phyloP scores from a whole-genome alignment of 1,140 invertebrate genomes.

The Drosophila ironensis region DNA sequence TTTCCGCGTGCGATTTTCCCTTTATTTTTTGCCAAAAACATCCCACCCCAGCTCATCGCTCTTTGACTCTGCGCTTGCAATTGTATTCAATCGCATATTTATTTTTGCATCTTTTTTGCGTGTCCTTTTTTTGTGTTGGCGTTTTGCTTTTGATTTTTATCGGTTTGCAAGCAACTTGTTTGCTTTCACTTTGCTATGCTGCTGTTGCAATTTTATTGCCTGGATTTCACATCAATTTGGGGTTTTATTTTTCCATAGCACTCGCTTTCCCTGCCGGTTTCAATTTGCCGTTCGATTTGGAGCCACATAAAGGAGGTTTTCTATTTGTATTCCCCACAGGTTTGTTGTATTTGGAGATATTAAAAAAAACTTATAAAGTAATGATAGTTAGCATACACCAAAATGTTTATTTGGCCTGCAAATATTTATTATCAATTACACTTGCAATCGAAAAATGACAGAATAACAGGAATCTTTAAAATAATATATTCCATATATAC shows the following conservation, averaged over 20 bases:
- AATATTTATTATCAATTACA: too few relatives aligned
- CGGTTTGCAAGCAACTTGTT: conserved; percentile 45
- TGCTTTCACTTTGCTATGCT: conserved; percentile 44
- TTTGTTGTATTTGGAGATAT: too few relatives aligned
- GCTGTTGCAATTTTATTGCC: conserved; percentile 40
- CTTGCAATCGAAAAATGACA: too few relatives aligned
- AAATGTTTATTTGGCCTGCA: too few relatives aligned
- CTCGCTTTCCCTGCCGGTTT: conserved; percentile 8
- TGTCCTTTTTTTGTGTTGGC: too few relatives aligned
- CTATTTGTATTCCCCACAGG: too few relatives aligned
- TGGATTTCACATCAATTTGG: conserved; percentile 50
- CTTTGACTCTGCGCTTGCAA: conserved; percentile 4
- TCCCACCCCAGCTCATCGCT: not conserved
- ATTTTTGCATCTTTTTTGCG: conserved; percentile 44
- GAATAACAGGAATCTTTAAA: too few relatives aligned
- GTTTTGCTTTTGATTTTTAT: conserved; percentile 51
- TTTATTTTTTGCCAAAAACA: not conserved
- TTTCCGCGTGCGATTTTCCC: conserved; percentile 5
- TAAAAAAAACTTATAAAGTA: too few relatives aligned
- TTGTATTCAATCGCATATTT: conserved; percentile 38
- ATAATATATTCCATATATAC: too few relatives aligned
- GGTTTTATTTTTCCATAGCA: not conserved
- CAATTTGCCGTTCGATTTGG: conserved; percentile 12
- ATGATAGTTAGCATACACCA: too few relatives aligned
- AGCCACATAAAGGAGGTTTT: too few relatives aligned